Evolutionary conservation across 2,888 invertebrate species (phyloP).

Genomic region (Thereva nobilitata): DNA sequence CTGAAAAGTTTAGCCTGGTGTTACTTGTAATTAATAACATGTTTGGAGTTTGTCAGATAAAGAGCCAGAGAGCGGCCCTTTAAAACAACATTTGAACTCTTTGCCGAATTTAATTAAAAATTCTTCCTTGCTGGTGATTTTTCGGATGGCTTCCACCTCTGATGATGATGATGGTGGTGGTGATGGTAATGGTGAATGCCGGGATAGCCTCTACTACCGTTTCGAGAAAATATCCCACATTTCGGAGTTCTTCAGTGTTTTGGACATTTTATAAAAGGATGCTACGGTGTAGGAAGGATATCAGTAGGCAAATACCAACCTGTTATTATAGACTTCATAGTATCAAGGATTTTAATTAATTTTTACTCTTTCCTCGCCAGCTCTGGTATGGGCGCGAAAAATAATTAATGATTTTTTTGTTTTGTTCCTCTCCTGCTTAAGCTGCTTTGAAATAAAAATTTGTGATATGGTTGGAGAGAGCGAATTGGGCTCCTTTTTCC

Average conservation of each 20-base stretch:
- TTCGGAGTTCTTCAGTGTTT: constrained; percentile 36
- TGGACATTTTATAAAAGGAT: constrained; percentile 38
- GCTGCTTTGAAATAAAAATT: too few relatives aligned
- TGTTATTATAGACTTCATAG: constrained; percentile 27
- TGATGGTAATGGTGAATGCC: too few relatives aligned
- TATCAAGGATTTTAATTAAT: constrained; percentile 31
- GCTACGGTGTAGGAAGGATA: constrained; percentile 24
- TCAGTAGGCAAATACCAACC: constrained; percentile 33
- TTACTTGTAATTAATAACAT: constrained; percentile 40
- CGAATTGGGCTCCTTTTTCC: too few relatives aligned
- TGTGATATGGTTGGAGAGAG: too few relatives aligned
- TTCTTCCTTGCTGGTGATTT: constrained; percentile 41
- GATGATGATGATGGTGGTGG: background rate
- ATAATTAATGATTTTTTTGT: too few relatives aligned
- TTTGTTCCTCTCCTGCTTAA: too few relatives aligned
- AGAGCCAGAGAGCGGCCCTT: constrained; percentile 35
- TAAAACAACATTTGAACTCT: constrained; percentile 41
- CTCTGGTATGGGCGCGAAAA: too few relatives aligned
- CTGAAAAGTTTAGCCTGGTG: constrained; percentile 32
- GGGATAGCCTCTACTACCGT: constrained; percentile 2
- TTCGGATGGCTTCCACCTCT: constrained; percentile 23
- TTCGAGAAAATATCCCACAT: constrained; percentile 25
- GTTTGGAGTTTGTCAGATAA: constrained; percentile 42
- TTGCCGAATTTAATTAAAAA: constrained; percentile 43
- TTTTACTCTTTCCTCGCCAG: constrained; percentile 13